A percentile compares a stretch with the other conserved stretches of the same genome.
These are phyloP conservation scores for Polyergus mexicanus DNA, from an alignment of 1,140 invertebrate species.

Conservation along the genomic window DNA sequence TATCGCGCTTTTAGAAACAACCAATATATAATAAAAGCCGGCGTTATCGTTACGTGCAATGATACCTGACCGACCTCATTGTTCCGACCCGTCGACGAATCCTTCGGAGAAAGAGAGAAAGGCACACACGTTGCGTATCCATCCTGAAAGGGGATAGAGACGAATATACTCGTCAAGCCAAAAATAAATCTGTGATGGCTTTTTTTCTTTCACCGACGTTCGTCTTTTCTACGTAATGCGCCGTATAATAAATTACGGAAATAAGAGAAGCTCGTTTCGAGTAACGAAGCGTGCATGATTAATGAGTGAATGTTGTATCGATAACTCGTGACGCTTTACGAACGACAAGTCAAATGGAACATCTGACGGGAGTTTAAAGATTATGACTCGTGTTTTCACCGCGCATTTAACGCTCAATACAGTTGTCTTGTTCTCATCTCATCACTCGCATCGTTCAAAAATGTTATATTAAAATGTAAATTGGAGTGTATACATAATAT, in stretches of 20 bases:
- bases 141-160: constrained; percentile 27
- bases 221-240: constrained; percentile 32
- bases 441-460: neutral
- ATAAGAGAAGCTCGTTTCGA: constrained; percentile 34
- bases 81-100: constrained; percentile 39
- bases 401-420: constrained; percentile 44
- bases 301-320: constrained; percentile 58
- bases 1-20: constrained; percentile 27
- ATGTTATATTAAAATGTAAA: constrained; percentile 2
- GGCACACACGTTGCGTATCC: constrained; percentile 17
- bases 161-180: constrained; percentile 53
- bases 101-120: neutral
- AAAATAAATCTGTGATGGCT: constrained; percentile 47
- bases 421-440: constrained; percentile 30
- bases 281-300: constrained; percentile 51
- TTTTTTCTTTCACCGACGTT: neutral
- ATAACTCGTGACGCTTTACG: constrained; percentile 48
- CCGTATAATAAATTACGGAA: constrained; percentile 54
- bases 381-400: constrained; percentile 52
- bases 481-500: neutral
- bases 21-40: constrained; percentile 17
- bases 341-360: constrained; percentile 56
- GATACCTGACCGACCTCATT: constrained; percentile 34
- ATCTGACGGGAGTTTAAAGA: constrained; percentile 51
- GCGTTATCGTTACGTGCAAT: constrained; percentile 51